Conservation (phyloP, 1,140 invertebrate species). For the Drosophila micromelanica region DNA sequence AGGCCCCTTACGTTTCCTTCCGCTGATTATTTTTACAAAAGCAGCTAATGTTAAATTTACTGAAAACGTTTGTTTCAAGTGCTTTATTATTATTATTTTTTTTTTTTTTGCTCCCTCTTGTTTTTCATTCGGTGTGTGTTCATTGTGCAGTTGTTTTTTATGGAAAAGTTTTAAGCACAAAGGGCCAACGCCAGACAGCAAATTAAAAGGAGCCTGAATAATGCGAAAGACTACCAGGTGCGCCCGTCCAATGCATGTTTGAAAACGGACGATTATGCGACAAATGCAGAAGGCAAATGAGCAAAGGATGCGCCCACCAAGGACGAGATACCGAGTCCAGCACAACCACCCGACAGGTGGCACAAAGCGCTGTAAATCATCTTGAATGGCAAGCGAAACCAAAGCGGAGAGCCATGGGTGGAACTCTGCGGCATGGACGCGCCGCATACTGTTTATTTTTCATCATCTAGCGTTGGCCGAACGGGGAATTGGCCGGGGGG, state of each 20-base stretch:
- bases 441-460: constrained; percentile 77
- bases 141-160: constrained; percentile 55
- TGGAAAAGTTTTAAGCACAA: constrained; percentile 34
- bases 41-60: constrained; percentile 82
- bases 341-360: constrained; percentile 15
- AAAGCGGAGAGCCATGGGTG: constrained; percentile 17
- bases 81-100: constrained; percentile 82
- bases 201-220: constrained; percentile 19
- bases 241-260: constrained; percentile 64
- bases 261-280: constrained; percentile 71
- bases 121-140: constrained; percentile 32
- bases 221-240: constrained; percentile 25
- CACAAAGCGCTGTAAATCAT: constrained; percentile 72
- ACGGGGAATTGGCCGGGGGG: constrained; percentile 20
- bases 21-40: constrained; percentile 76
- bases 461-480: constrained; percentile 66
- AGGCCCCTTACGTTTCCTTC: constrained; percentile 32
- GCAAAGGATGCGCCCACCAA: constrained; percentile 32
- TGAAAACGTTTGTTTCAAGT: constrained; percentile 82
- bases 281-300: constrained; percentile 68
- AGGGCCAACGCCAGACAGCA: constrained; percentile 37
- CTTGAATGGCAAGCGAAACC: constrained; percentile 54
- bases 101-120: constrained; percentile 49
- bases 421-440: constrained; percentile 38
- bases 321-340: neutral